A percentile compares a stretch with the other conserved stretches of the same genome.
Conservation (phyloP, 2,797 vertebrate genomes). For the Gymnothorax javanicus region DNA sequence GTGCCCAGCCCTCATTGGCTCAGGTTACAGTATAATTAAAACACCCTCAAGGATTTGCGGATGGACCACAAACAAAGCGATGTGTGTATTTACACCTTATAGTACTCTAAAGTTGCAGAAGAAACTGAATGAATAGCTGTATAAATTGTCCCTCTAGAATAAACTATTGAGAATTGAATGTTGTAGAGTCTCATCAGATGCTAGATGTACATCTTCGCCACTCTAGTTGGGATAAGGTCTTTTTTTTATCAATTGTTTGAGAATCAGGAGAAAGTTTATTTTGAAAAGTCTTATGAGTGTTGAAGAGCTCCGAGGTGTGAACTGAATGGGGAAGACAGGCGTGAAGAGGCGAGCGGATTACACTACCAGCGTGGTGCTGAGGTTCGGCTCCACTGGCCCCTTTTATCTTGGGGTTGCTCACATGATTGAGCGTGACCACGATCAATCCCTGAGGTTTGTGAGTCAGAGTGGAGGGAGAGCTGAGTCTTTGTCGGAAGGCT, state of each 20-base stretch:
- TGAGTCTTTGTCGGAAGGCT: too few species aligned
- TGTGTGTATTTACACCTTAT: background rate
- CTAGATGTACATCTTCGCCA: background rate
- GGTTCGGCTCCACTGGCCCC: background rate
- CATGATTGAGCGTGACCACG: background rate
- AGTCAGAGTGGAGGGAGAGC: background rate
- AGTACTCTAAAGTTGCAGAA: background rate
- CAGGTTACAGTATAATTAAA: background rate
- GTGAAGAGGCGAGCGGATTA: background rate
- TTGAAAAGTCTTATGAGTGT: background rate
- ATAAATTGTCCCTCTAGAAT: background rate
- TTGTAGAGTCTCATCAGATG: background rate
- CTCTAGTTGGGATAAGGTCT: background rate
- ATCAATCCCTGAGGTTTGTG: background rate
- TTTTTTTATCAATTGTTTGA: background rate
- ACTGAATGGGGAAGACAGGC: conserved; percentile 7
- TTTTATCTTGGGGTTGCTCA: background rate
- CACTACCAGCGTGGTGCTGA: background rate
- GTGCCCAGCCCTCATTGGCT: background rate
- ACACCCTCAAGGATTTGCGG: background rate
- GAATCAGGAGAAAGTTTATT: background rate
- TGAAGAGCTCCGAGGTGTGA: background rate
- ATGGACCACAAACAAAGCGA: background rate
- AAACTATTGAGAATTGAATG: background rate
- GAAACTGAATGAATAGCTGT: background rate